A percentile compares a stretch with the other conserved stretches of the same genome.
Conservation (phyloP, 2,797 vertebrate genomes). For the Chelon auratus region DNA sequence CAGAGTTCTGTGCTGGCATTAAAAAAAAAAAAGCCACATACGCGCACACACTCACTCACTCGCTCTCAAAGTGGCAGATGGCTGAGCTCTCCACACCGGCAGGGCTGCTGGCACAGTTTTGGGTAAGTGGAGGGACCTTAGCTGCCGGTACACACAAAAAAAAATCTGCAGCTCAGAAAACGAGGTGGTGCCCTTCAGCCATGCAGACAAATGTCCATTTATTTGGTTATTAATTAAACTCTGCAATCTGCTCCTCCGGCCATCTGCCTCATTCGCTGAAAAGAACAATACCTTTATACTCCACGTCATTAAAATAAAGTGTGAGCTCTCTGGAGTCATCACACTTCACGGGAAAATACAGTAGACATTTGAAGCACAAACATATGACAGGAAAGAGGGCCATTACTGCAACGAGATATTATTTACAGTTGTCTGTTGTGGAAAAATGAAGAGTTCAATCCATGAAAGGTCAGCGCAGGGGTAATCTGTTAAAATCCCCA, state of each 20-base stretch:
- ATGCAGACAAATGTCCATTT: constrained; percentile 39
- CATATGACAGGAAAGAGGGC: neutral
- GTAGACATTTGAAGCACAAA: neutral
- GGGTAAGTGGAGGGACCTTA: constrained; percentile 28
- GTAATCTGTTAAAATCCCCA: constrained; percentile 62
- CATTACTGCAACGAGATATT: neutral
- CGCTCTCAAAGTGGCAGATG: constrained; percentile 74
- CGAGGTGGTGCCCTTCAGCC: constrained; percentile 37
- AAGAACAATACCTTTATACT: constrained; percentile 32
- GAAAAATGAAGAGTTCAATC: constrained; percentile 33
- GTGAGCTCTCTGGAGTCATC: neutral
- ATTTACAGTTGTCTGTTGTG: constrained; percentile 35
- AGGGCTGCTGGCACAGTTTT: constrained; percentile 61
- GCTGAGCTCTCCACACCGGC: constrained; percentile 57
- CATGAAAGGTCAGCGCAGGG: constrained; percentile 50
- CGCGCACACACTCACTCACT: constrained; percentile 26
- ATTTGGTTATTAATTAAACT: constrained; percentile 55
- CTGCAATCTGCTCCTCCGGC: constrained; percentile 42
- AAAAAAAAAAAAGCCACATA: constrained; percentile 6
- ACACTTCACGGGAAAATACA: constrained; percentile 5
- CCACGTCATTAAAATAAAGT: constrained; percentile 16
- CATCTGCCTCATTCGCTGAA: constrained; percentile 47
- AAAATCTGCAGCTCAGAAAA: constrained; percentile 36
- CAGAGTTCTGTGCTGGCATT: constrained; percentile 46
- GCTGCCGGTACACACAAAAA: constrained; percentile 32